Conservation (phyloP, 2,888 invertebrate species). For the Ormyrus nitidulus region DNA sequence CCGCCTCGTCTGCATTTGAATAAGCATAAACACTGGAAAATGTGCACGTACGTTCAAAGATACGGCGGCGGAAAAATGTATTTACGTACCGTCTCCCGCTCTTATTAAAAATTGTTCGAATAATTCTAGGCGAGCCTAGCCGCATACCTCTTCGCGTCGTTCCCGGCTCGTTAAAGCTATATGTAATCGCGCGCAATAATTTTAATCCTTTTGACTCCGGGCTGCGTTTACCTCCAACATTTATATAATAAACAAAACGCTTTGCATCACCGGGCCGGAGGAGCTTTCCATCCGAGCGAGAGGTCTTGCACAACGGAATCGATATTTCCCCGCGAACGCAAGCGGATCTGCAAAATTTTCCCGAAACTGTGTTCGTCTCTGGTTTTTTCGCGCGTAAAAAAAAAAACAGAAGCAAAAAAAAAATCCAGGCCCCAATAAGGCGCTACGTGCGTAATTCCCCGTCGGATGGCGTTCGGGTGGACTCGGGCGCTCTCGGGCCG, state of each 20-base stretch:
- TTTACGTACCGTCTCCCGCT: background rate
- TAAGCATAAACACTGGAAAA: constrained; percentile 14
- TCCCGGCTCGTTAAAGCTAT: too few relatives aligned
- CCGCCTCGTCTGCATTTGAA: background rate
- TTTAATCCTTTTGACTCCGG: too few relatives aligned
- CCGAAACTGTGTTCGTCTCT: background rate
- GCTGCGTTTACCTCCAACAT: too few relatives aligned
- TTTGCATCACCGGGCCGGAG: too few relatives aligned
- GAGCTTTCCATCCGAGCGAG: too few relatives aligned
- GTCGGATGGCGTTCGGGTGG: constrained; percentile 19
- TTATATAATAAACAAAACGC: too few relatives aligned
- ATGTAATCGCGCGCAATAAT: too few relatives aligned
- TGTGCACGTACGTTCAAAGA: background rate
- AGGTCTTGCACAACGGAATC: too few relatives aligned
- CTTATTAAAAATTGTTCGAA: too few relatives aligned
- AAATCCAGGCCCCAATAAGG: background rate
- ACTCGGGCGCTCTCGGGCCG: constrained; percentile 8
- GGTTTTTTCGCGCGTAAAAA: background rate
- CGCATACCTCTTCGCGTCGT: too few relatives aligned
- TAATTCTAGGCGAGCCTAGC: too few relatives aligned
- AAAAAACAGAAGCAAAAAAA: background rate
- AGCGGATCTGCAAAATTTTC: background rate
- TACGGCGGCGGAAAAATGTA: background rate
- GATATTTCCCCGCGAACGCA: too few relatives aligned
- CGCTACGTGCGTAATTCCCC: constrained; percentile 2